These are phyloP conservation scores for Sylvietta virens DNA, from an alignment of 2,113 vertebrate genomes.

Conservation along the genomic window DNA sequence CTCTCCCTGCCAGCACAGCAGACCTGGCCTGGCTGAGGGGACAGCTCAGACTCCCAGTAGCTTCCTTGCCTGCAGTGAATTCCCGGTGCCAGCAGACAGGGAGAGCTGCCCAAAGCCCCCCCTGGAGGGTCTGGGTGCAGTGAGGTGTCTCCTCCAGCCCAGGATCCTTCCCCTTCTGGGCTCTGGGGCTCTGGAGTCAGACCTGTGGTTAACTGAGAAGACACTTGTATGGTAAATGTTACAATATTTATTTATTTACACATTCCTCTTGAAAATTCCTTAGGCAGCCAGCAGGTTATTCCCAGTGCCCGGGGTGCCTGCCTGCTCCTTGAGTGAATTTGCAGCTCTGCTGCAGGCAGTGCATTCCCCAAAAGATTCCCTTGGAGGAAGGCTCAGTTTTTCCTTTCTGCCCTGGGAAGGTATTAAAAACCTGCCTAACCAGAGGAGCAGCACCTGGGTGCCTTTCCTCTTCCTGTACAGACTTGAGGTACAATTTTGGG, in stretches of 20 bases:
- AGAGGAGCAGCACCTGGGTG: background rate
- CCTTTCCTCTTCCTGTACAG: background rate
- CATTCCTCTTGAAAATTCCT: background rate
- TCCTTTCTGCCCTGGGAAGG: background rate
- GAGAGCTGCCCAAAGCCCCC: background rate
- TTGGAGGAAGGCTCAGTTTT: background rate
- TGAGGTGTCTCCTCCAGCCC: background rate
- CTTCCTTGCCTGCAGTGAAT: background rate
- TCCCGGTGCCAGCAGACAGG: background rate
- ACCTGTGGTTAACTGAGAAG: background rate
- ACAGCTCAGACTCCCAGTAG: background rate
- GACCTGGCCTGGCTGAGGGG: background rate
- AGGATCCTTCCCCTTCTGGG: background rate
- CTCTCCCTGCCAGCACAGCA: background rate
- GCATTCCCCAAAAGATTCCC: background rate
- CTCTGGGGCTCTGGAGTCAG: background rate
- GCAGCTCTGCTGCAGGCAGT: background rate
- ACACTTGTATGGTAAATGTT: background rate
- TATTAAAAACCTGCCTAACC: background rate
- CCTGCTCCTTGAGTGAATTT: background rate
- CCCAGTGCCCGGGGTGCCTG: background rate
- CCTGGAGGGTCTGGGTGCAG: fast-evolving
- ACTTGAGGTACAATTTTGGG: background rate
- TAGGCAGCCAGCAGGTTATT: fast-evolving
- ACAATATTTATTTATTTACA: background rate